These are phyloP conservation scores for Rotaria socialis DNA, from an alignment of 2,888 invertebrate species.

Conservation along the genomic window DNA sequence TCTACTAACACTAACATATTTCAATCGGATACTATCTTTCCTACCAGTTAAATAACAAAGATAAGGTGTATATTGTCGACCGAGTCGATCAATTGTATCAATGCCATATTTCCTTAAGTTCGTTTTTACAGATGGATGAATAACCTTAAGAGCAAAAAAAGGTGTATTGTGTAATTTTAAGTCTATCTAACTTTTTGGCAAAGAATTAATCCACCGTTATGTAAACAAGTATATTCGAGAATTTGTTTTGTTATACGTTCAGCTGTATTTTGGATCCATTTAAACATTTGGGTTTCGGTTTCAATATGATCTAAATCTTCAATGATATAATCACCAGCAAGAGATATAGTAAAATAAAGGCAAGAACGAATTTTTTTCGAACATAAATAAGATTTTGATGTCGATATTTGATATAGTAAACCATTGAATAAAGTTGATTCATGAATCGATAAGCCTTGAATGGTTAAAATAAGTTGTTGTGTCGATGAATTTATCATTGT, in stretches of 20 bases:
- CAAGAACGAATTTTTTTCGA: not conserved
- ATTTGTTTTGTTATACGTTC: not conserved
- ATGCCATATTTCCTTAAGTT: not conserved
- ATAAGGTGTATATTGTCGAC: conserved; percentile 7
- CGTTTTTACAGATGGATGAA: not conserved
- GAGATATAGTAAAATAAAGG: conserved; percentile 10
- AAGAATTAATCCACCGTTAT: conserved; percentile 1
- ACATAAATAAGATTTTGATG: not conserved
- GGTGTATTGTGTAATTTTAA: no score
- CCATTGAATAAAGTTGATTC: conserved; percentile 1
- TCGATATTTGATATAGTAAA: not conserved
- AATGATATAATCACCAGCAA: not conserved
- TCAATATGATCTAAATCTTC: not conserved
- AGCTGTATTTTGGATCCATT: conserved; percentile 24
- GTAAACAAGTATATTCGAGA: not conserved
- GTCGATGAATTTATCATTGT: not conserved
- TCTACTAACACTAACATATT: not conserved
- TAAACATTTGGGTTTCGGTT: not conserved
- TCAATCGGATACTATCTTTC: not conserved
- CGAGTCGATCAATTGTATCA: conserved; percentile 6
- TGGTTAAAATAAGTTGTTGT: conserved; percentile 8
- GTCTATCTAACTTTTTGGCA: not conserved
- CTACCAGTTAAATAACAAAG: conserved; percentile 24
- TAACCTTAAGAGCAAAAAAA: not conserved
- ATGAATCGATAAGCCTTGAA: not conserved